Base-by-base conservation (phyloP, 2,797 vertebrate genomes). In the Bradypodion ventrale region DNA sequence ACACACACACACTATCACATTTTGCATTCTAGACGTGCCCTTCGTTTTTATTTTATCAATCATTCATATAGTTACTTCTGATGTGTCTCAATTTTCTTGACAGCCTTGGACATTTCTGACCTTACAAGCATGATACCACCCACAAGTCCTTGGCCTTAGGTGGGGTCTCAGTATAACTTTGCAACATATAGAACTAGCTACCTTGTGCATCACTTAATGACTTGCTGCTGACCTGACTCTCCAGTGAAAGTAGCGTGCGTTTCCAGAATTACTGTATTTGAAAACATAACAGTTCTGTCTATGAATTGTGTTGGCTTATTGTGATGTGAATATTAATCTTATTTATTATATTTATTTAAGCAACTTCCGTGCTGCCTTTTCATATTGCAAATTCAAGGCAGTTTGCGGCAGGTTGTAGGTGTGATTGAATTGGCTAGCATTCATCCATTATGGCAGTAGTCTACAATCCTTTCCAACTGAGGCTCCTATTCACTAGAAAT, bases 291-390 rank as follows among this genome's bases (percentile, higher is more conserved):
- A 19, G 40, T 46, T 65, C 65, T 59, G 29, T 25, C 23, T 56
- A 10, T 70, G n/a, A 63, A 23, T 59, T 29, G 7, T 21, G 8
- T 13, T 9, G 29, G 37, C 49, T 59, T n/a, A 19, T 37, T 35
- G 44, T 16, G 56, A 37, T 49, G 75, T 13, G 5, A 15, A 77
- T 52, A 59, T 21, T 40, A 21, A 46, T 62, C 74, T 63, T 46
- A 68, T 76, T 76, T 76, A 83, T 83, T 66, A n/a, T 32, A 40
- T 75, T 65, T 68, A 76, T 69, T 83, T 76, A 76, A 76, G 68
- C 56, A 42, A 40, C 49, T 25, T 46, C 59, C 74, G 2, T 10
- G n/a, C 23, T 42, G 23, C 15, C 32, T 13, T 56, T 59, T 63
- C 40, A 56, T 27, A 23, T 42, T 70, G 69, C 40, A 60, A 29